A percentile compares a stretch with the other conserved stretches of the same genome.
Conservation (phyloP, 1,140 invertebrate species). For the Rhyzopertha dominica region DNA sequence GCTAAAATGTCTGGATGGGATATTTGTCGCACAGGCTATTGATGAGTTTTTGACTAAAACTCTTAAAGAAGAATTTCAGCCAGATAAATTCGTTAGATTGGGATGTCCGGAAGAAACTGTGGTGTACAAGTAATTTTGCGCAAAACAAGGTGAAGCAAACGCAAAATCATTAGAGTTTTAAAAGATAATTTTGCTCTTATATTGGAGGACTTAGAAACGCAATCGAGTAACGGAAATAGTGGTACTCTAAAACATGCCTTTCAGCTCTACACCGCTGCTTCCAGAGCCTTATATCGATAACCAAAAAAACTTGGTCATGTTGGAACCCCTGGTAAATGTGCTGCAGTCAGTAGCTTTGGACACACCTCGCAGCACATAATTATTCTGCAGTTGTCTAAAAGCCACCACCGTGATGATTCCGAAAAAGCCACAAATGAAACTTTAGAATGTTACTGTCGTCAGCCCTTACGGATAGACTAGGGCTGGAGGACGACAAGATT, state of each 20-base stretch:
- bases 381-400: slow-evolving; percentile 28
- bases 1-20: no score
- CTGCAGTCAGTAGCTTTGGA: slow-evolving; percentile 33
- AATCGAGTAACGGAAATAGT: slow-evolving; percentile 34
- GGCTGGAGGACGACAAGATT: no score
- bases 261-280: slow-evolving; percentile 34
- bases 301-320: slow-evolving; percentile 33
- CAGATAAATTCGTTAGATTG: no score
- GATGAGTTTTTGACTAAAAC: no score
- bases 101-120: no score
- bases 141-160: slow-evolving; percentile 40
- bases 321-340: slow-evolving; percentile 33
- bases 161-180: slow-evolving; percentile 35
- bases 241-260: slow-evolving; percentile 35
- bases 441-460: no score
- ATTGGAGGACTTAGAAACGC: slow-evolving; percentile 25
- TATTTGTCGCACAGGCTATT: no score
- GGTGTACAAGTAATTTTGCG: no score
- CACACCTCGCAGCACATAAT: slow-evolving; percentile 25
- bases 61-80: no score
- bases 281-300: slow-evolving; percentile 26
- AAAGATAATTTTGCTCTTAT: slow-evolving; percentile 23
- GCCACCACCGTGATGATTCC: slow-evolving; percentile 22
- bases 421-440: slow-evolving; percentile 35
- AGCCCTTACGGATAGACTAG: no score